Evolutionary conservation across 1,140 invertebrate genomes (phyloP), one percentile per base, ranked within the genome.

Genomic region (Phymorhynchus buccinoides): DNA sequence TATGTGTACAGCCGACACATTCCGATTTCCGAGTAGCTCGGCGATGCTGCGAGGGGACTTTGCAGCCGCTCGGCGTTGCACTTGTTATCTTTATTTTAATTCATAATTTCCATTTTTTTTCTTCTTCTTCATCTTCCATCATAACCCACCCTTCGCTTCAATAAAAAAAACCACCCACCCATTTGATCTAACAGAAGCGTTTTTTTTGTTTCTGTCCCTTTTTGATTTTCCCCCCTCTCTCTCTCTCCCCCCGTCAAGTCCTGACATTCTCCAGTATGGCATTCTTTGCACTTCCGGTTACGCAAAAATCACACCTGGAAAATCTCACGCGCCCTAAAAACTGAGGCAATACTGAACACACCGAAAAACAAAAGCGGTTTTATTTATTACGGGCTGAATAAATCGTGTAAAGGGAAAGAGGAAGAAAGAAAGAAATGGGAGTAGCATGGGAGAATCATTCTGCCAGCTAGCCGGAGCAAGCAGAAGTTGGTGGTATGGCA

Each of bases 251-350:
- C 16, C 73, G 16, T 37, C 18, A 32, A 35, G 42, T 16, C 41
- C 27, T 75, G 73, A 75, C 9, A 41, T 37, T 37, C 41, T 41
- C 73, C 73, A 75, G 73, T 0, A 41, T 16, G 3, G 35, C 73
- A 37, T 41, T 75, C 73, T 75, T 75, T 75, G 73, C 73, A 37
- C 73, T 41, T 75, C 73, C 32, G 39, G 42, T 75, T 75, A 41
- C 73, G 37, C 37, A 75, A 75, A n/a, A 75, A 75, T 62, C 73
- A 41, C 37, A 37, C 35, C 73, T 75, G 73, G 73, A 75, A 41
- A 75, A 75, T 37, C 32, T 75, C 73, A 75, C 14, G n/a, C n/a
- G n/a, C n/a, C n/a, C n/a, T n/a, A 66, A 66, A 66, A 16, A 66
- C 27, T 27, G 9, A n/a, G 7, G 62, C 62, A n/a, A 66, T 66